Evolutionary conservation across 2,797 vertebrate species (phyloP).

Genomic region (Neoniphon sammara): DNA sequence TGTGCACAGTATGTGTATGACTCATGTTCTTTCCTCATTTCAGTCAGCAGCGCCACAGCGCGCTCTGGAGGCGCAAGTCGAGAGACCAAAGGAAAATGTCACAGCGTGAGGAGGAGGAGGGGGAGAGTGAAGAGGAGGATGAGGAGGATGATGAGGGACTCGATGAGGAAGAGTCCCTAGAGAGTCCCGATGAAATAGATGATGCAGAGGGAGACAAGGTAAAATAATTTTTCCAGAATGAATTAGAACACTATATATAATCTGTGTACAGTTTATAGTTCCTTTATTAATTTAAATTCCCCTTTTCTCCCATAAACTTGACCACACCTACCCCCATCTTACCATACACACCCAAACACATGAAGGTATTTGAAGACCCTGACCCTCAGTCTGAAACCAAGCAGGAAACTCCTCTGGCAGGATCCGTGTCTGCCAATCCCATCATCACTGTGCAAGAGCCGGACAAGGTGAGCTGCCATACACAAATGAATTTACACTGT

Average conservation of each 20-base stretch:
- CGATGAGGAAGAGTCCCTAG: constrained; percentile 59
- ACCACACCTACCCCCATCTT: background rate
- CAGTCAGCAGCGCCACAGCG: constrained; percentile 89
- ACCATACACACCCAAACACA: constrained; percentile 4
- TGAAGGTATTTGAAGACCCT: constrained; percentile 77
- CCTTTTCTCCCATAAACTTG: too few species aligned
- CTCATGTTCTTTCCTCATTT: constrained; percentile 6
- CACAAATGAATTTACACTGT: background rate
- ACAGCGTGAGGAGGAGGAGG: constrained; percentile 38
- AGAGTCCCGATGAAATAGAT: constrained; percentile 56
- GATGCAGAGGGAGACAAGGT: constrained; percentile 51
- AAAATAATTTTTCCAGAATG: background rate
- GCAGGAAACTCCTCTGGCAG: constrained; percentile 9
- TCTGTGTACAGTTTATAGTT: background rate
- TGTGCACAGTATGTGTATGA: too few species aligned
- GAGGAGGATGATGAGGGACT: constrained; percentile 52
- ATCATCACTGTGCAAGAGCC: constrained; percentile 74
- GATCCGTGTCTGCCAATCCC: constrained; percentile 35
- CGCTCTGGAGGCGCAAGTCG: constrained; percentile 87
- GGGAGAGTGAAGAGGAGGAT: constrained; percentile 48
- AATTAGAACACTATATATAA: background rate
- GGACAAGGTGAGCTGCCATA: constrained; percentile 67
- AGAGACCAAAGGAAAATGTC: constrained; percentile 78
- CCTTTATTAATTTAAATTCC: background rate
- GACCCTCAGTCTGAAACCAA: background rate